phyloP scores from a whole-genome alignment of 92 coral and sea anemone genomes.

The Scolanthus callimorphus region DNA sequence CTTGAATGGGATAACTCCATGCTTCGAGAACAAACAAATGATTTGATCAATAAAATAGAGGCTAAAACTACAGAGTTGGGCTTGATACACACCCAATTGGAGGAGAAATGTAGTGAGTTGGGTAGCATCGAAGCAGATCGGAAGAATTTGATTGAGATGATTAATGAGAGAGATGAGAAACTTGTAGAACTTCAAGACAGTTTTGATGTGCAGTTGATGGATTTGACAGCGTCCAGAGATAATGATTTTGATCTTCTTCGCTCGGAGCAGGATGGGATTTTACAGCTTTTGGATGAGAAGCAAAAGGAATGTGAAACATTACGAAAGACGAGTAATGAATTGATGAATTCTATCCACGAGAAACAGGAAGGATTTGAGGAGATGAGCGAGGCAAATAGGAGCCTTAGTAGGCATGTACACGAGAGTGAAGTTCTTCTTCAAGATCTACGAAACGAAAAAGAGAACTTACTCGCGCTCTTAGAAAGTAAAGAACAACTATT shows the following conservation, averaged over 20 bases:
- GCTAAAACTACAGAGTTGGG: slow-evolving; percentile 45
- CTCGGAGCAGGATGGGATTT: slow-evolving; percentile 59
- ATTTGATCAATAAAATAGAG: slow-evolving; percentile 51
- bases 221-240: slow-evolving; percentile 54
- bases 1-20: slow-evolving; percentile 67
- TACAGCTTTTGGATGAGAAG: slow-evolving; percentile 64
- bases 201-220: slow-evolving; percentile 65
- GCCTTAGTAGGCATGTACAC: slow-evolving; percentile 26
- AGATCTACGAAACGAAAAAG: slow-evolving; percentile 52
- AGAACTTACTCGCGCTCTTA: slow-evolving; percentile 46
- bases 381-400: slow-evolving; percentile 11
- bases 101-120: slow-evolving; percentile 49
- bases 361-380: slow-evolving; percentile 36
- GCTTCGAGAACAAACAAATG: slow-evolving; percentile 65
- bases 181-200: slow-evolving; percentile 82
- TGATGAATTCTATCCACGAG: slow-evolving; percentile 21
- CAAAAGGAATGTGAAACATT: slow-evolving; percentile 68
- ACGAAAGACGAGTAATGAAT: slow-evolving; percentile 51
- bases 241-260: slow-evolving; percentile 55
- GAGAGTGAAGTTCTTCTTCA: slow-evolving; percentile 46
- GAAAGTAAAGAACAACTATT: slow-evolving; percentile 47
- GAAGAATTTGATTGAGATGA: slow-evolving; percentile 52
- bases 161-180: slow-evolving; percentile 72
- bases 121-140: slow-evolving; percentile 44
- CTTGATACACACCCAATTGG: slow-evolving; percentile 45